phyloP scores from a whole-genome alignment of 30 jellyfish, hydroid and myxozoan species.

The Aurelia sp. region DNA sequence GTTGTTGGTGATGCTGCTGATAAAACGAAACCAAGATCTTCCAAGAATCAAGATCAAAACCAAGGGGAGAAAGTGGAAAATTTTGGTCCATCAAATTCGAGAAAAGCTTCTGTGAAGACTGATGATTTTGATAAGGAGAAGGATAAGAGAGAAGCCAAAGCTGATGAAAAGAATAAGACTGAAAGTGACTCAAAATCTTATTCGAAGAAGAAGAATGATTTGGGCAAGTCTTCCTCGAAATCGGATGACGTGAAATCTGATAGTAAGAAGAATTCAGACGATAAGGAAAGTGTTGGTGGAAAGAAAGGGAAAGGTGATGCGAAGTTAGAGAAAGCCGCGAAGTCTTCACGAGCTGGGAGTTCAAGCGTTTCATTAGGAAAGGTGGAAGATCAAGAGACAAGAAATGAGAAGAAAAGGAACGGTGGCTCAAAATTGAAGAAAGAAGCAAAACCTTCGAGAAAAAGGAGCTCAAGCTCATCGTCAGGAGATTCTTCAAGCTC shows the following conservation, averaged over 20 bases:
- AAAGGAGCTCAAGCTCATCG: conserved; percentile 4
- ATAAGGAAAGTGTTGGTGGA: background rate
- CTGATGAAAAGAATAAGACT: background rate
- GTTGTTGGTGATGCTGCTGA: background rate
- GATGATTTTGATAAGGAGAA: background rate
- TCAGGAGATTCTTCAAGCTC: conserved; percentile 34
- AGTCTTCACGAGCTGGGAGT: no score
- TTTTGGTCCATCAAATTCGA: background rate
- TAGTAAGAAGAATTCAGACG: background rate
- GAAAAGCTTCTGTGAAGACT: background rate
- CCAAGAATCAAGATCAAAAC: background rate
- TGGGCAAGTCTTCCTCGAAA: no score
- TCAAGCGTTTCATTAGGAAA: background rate
- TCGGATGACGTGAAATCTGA: background rate
- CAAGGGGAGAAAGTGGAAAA: background rate
- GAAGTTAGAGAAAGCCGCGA: background rate
- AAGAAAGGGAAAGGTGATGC: background rate
- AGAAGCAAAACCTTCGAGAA: background rate
- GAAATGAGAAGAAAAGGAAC: background rate
- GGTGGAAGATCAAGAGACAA: background rate
- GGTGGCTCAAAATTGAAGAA: conserved; percentile 19
- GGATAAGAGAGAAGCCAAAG: conserved; percentile 5
- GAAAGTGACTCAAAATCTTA: background rate
- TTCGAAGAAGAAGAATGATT: no score
- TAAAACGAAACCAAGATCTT: background rate